Evolutionary conservation across 2,797 vertebrate genomes (phyloP).

Genomic region (Aselliscus stoliczkanus): DNA sequence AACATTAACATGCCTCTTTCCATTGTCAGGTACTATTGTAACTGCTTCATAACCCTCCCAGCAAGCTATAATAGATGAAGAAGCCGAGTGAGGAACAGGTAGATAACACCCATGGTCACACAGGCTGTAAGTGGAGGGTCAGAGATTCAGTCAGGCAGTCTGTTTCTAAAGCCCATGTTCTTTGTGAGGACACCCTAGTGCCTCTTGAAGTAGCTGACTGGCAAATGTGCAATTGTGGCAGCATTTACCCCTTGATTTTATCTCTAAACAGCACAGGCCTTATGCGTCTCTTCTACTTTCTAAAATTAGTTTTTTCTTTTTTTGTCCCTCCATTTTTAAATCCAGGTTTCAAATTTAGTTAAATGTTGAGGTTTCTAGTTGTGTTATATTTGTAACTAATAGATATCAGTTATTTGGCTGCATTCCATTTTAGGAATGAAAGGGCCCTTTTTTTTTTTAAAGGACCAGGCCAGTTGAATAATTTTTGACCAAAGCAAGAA

Average conservation of each 20-base stretch:
- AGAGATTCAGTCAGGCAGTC: not conserved
- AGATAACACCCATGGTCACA: not conserved
- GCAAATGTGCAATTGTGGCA: not conserved
- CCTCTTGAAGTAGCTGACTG: not conserved
- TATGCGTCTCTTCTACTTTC: not conserved
- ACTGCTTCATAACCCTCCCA: not conserved
- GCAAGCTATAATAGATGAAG: not conserved
- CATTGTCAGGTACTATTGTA: not conserved
- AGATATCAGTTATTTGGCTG: not conserved
- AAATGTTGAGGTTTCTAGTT: not conserved
- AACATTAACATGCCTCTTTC: not conserved
- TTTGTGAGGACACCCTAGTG: not conserved
- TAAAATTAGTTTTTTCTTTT: not conserved
- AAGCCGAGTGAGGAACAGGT: not conserved
- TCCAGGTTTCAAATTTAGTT: not conserved
- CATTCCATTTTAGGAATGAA: not conserved
- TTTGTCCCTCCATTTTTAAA: not conserved
- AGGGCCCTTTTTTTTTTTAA: not conserved
- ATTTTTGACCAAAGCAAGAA: not conserved
- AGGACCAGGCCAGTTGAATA: not conserved
- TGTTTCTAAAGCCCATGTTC: not conserved
- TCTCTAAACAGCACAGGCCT: not conserved
- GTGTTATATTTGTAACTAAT: not conserved
- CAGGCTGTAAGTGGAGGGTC: not conserved
- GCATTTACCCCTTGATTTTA: not conserved